phyloP scores from a whole-genome alignment of 2,888 invertebrate species.

The Morinoia aosen region DNA sequence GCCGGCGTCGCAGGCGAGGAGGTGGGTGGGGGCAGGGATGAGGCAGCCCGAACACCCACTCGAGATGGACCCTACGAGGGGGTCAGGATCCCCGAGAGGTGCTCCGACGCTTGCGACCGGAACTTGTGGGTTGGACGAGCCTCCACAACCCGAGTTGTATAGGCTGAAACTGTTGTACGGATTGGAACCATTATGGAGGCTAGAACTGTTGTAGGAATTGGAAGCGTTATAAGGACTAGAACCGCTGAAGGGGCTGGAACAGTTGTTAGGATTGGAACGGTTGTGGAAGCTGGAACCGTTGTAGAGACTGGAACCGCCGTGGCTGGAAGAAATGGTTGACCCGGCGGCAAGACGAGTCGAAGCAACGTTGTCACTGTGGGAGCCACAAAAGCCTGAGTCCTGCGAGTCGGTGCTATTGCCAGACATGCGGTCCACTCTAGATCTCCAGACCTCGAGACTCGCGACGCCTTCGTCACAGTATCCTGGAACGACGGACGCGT shows the following conservation, averaged over 20 bases:
- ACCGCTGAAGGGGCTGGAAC: background rate
- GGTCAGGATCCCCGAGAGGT: background rate
- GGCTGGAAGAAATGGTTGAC: background rate
- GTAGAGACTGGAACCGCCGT: background rate
- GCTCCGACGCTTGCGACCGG: background rate
- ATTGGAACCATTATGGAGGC: background rate
- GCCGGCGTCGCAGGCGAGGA: background rate
- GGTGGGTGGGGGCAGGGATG: conserved; percentile 1
- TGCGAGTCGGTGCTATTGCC: background rate
- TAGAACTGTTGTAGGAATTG: background rate
- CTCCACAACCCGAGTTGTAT: background rate
- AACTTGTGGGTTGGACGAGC: background rate
- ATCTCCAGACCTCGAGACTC: background rate
- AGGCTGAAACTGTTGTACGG: background rate
- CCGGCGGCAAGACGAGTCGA: background rate
- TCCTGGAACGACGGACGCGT: background rate
- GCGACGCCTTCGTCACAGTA: background rate
- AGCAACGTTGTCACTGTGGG: background rate
- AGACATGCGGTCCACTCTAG: background rate
- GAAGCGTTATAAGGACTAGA: background rate
- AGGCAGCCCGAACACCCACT: conserved; percentile 25
- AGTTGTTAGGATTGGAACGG: background rate
- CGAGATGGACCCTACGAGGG: background rate
- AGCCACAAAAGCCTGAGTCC: background rate
- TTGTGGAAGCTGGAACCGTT: background rate